These are phyloP conservation scores for Parthenolecanium corni DNA, from an alignment of 2,888 invertebrate genomes.

Conservation along the genomic window DNA sequence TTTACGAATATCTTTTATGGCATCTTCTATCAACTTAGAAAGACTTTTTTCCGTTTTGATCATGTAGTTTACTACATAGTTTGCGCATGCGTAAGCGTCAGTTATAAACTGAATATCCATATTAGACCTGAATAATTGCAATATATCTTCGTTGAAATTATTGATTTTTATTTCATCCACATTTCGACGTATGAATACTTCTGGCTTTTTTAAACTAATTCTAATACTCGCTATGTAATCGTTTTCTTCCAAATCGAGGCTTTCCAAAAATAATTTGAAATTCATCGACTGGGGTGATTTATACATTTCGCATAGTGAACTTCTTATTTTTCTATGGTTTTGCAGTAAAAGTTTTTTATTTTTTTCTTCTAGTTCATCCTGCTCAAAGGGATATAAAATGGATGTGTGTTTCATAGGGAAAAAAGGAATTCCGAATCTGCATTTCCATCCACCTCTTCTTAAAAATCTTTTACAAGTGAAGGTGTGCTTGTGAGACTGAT, in stretches of 20 bases:
- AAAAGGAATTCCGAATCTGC: background rate
- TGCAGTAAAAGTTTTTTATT: background rate
- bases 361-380: background rate
- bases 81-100: slow-evolving; percentile 34
- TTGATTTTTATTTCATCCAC: slow-evolving; percentile 32
- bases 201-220: background rate
- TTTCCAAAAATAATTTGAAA: background rate
- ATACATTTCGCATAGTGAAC: background rate
- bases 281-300: background rate
- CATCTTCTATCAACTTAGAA: slow-evolving; percentile 32
- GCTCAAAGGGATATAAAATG: background rate
- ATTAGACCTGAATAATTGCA: slow-evolving; percentile 34
- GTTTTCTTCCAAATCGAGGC: background rate
- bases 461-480: background rate
- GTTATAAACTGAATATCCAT: slow-evolving; percentile 36
- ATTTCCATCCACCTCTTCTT: background rate
- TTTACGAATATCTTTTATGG: background rate
- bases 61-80: slow-evolving; percentile 34
- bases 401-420: background rate
- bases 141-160: slow-evolving; percentile 33
- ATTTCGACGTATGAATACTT: slow-evolving; percentile 25
- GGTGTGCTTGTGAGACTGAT: background rate
- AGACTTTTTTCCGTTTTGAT: slow-evolving; percentile 32
- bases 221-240: background rate
- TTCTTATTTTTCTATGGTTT: background rate